A percentile compares a stretch with the other conserved stretches of the same genome.
These are phyloP conservation scores for Drosophila pandora DNA, from an alignment of 1,140 invertebrate genomes.

Conservation along the genomic window DNA sequence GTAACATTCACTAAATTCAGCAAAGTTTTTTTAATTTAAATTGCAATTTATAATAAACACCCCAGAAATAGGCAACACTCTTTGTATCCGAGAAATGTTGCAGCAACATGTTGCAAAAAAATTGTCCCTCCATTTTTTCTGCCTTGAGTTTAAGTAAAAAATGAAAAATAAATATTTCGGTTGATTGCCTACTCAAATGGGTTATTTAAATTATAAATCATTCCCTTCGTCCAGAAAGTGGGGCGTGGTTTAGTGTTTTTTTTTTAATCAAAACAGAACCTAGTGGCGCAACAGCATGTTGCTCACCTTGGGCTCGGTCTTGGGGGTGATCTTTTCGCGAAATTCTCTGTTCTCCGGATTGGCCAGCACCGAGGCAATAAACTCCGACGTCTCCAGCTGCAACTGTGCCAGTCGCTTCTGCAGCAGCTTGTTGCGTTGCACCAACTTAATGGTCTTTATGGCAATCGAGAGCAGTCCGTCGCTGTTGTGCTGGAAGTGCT, in stretches of 20 bases:
- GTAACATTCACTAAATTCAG: not conserved
- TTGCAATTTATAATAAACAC: not conserved
- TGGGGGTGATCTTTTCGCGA: conserved; percentile 58
- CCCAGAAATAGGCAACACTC: conserved; percentile 50
- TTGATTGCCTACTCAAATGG: not conserved
- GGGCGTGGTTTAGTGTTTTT: conserved; percentile 3
- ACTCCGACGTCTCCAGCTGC: conserved; percentile 76
- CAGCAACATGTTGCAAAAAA: conserved; percentile 17
- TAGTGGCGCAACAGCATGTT: conserved; percentile 70
- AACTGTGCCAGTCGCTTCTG: conserved; percentile 70
- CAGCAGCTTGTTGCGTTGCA: conserved; percentile 78
- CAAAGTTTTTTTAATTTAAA: not conserved
- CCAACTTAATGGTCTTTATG: conserved; percentile 75
- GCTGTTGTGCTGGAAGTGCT: conserved; percentile 35
- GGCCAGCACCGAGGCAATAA: conserved; percentile 77
- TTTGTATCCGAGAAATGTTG: conserved; percentile 6
- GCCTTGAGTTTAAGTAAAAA: not conserved
- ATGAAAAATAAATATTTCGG: not conserved
- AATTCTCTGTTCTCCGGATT: conserved; percentile 80
- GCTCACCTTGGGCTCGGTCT: conserved; percentile 58
- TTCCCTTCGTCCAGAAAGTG: conserved; percentile 17
- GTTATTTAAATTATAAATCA: not conserved
- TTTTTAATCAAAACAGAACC: conserved; percentile 4
- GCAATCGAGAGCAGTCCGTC: conserved; percentile 73
- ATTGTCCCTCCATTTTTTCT: not conserved